Base-by-base conservation (phyloP, 35 echinoderm and acorn worm species). In the Patiria miniata region DNA sequence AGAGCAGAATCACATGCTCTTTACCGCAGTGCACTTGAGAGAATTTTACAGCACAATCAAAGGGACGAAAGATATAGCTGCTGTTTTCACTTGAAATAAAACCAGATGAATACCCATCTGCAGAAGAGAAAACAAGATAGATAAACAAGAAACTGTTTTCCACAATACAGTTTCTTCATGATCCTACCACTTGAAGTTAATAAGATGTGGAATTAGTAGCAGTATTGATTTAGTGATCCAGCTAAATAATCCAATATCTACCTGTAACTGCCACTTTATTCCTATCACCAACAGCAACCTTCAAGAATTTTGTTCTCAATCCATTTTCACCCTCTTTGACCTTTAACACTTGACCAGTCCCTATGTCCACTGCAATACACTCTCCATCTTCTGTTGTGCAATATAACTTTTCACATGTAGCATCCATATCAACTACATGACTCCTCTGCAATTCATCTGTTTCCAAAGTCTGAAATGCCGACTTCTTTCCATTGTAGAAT, bases 1-100 rank as follows among this genome's bases (percentile, higher is more conserved):
- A 78, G 21, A 93, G 86, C 3, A 93, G 34, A 32, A 93, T 37
- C 18, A 57, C 91, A 88, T 93, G 91, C 39, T 93, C 91, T 69
- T 93, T 88, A 2, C 91, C 91, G 83, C 91, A 93, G 8, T 36
- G n/a, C 12, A 87, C 68, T 68, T 87, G 85, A 2, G 21, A 77
- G 47, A 61, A 42, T 7, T n/a, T 30, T 3, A 77, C 30, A 42
- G 60, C 19, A 36, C 21, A 29, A 10, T 36, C 21, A 6, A 87
- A 87, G 17, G 85, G 85, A 77, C 85, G 34, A 40, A 87, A 87
- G 40, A 87, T 52, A 22, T 44, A 52, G 21, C 47, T 39, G 7
- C 34, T 5, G 14, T 61, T 39, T 18, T 77, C 40, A 34, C 21
- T 17, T 7, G 34, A 36, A 51, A 87, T 78, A 2, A 29, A 19